phyloP scores from a whole-genome alignment of 2,113 vertebrate species.

The Dromas ardeola region DNA sequence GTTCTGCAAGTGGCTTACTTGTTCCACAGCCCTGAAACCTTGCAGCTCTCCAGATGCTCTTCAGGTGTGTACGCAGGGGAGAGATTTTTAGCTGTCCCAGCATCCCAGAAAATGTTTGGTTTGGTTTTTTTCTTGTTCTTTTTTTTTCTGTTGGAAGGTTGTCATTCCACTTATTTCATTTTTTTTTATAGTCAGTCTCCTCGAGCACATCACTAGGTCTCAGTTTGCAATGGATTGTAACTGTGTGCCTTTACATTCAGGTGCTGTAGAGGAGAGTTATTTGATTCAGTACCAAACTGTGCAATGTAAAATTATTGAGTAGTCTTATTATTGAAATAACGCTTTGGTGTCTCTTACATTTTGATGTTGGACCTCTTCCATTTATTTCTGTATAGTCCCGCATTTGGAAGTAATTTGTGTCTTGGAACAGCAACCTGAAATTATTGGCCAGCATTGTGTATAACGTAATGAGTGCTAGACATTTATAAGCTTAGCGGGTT shows the following conservation, averaged over 20 bases:
- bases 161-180: background rate
- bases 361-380: slow-evolving; percentile 17
- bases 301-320: background rate
- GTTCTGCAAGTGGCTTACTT: background rate
- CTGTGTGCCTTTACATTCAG: background rate
- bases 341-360: background rate
- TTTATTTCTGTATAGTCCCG: background rate
- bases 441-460: slow-evolving; percentile 20
- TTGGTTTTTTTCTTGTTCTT: accelerated
- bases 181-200: background rate
- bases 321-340: slow-evolving; percentile 15
- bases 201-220: background rate
- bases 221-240: background rate
- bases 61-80: background rate
- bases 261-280: background rate
- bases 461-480: slow-evolving; percentile 40
- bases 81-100: background rate
- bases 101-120: background rate
- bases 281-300: background rate
- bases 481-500: slow-evolving; percentile 45
- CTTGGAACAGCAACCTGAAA: slow-evolving; percentile 54
- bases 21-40: background rate
- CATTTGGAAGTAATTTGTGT: slow-evolving; percentile 60
- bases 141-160: background rate
- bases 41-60: background rate